phyloP scores from a whole-genome alignment of 2,888 invertebrate genomes.

The Drymonia ruficornis region DNA sequence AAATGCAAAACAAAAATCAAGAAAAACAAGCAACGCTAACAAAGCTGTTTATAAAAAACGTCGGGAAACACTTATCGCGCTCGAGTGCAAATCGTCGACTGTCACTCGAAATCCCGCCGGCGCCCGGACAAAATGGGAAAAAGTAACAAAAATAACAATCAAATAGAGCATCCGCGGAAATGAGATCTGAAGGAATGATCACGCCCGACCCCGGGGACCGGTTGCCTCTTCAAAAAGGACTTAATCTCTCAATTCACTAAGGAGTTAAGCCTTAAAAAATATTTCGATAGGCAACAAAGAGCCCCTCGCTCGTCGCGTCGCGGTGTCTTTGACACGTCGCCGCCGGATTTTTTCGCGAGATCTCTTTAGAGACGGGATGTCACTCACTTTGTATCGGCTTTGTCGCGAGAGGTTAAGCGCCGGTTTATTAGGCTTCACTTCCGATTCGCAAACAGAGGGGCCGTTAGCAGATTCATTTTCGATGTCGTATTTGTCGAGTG shows the following conservation, averaged over 20 bases:
- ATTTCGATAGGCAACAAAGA: constrained; percentile 82
- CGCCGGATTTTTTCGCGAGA: constrained; percentile 80
- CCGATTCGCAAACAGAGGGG: constrained; percentile 79
- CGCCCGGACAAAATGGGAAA: constrained; percentile 70
- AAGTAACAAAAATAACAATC: constrained; percentile 84
- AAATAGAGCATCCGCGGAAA: constrained; percentile 83
- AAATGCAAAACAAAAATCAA: constrained; percentile 45
- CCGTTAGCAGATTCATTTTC: constrained; percentile 62
- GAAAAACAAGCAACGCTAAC: constrained; percentile 68
- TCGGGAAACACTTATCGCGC: constrained; percentile 81
- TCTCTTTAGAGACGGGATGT: constrained; percentile 80
- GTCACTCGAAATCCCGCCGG: constrained; percentile 80
- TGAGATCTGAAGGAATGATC: constrained; percentile 84
- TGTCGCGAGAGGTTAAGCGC: constrained; percentile 82
- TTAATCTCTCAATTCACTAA: constrained; percentile 86
- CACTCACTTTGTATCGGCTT: constrained; percentile 84
- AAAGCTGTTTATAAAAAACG: constrained; percentile 76
- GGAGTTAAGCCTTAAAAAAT: constrained; percentile 85
- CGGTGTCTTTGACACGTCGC: constrained; percentile 85
- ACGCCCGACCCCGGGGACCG: constrained; percentile 83
- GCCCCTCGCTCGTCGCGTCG: constrained; percentile 68
- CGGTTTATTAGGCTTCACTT: constrained; percentile 82
- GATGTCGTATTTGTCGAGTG: constrained; percentile 52
- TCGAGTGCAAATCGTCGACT: constrained; percentile 82
- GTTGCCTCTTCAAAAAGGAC: constrained; percentile 86